These are phyloP conservation scores for Coptodon bakossiorum DNA, from an alignment of 2,113 vertebrate species.

Conservation along the genomic window DNA sequence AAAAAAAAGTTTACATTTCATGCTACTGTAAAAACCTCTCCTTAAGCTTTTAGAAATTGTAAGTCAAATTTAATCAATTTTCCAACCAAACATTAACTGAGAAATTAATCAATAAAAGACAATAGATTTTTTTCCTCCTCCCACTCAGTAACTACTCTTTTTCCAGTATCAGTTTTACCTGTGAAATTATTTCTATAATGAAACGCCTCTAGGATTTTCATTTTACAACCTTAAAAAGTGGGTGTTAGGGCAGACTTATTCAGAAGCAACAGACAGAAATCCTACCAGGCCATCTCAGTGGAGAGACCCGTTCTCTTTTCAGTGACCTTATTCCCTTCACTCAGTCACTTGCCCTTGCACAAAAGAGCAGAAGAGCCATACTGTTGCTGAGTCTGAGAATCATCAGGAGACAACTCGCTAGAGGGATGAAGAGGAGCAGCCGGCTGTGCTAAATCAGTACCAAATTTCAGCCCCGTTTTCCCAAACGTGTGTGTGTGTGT, in stretches of 20 bases:
- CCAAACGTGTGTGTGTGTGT: not conserved
- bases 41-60: not conserved
- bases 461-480: not conserved
- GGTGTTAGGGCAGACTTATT: not conserved
- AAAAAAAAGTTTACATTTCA: not conserved
- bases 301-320: not conserved
- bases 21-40: not conserved
- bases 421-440: not conserved
- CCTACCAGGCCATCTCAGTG: not conserved
- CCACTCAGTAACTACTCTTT: not conserved
- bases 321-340: not conserved
- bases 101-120: not conserved
- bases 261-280: not conserved
- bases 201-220: not conserved
- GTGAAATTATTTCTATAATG: not conserved
- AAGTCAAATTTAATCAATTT: not conserved
- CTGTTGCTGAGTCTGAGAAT: slow-evolving; percentile 1
- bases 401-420: not conserved
- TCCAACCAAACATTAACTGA: not conserved
- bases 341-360: not conserved
- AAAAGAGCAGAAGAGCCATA: not conserved
- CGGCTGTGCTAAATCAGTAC: slow-evolving; percentile 1
- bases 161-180: not conserved
- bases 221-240: not conserved
- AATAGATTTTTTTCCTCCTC: not conserved